phyloP scores from a whole-genome alignment of 1,140 invertebrate species.

The Atta colombica region DNA sequence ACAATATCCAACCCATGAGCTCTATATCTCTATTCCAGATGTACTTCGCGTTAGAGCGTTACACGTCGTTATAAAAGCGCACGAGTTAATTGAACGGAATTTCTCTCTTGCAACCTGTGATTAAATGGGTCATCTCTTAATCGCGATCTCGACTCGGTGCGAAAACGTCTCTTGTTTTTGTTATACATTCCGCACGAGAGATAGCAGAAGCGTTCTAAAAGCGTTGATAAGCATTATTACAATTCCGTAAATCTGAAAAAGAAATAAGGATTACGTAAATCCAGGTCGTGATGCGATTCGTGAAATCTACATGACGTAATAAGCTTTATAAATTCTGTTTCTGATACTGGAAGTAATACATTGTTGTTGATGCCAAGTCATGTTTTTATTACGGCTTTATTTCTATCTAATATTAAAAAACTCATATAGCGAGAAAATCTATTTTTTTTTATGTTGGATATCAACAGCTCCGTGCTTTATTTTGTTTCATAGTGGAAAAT shows the following conservation, averaged over 20 bases:
- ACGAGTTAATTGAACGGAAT: slow-evolving; percentile 47
- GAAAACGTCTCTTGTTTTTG: slow-evolving; percentile 33
- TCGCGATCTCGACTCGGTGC: slow-evolving; percentile 29
- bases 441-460: slow-evolving; percentile 13
- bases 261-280: slow-evolving; percentile 15
- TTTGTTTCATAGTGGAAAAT: slow-evolving; percentile 18
- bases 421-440: slow-evolving; percentile 35
- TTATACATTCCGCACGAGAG: slow-evolving; percentile 1
- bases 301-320: slow-evolving; percentile 6
- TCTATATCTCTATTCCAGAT: neutral
- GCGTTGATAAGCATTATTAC: slow-evolving; percentile 36
- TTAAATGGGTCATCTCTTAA: slow-evolving; percentile 49
- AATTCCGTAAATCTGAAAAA: slow-evolving; percentile 46
- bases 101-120: slow-evolving; percentile 3
- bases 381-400: neutral
- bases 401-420: slow-evolving; percentile 28
- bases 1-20: neutral
- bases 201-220: slow-evolving; percentile 21
- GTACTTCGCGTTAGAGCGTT: neutral
- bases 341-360: slow-evolving; percentile 24
- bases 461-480: neutral
- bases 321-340: slow-evolving; percentile 34
- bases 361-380: slow-evolving; percentile 32
- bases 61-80: slow-evolving; percentile 10
- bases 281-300: neutral